A percentile compares a stretch with the other conserved stretches of the same genome.
Evolutionary conservation across 2,888 invertebrate genomes (phyloP).

Genomic region (Trisateles emortualis): DNA sequence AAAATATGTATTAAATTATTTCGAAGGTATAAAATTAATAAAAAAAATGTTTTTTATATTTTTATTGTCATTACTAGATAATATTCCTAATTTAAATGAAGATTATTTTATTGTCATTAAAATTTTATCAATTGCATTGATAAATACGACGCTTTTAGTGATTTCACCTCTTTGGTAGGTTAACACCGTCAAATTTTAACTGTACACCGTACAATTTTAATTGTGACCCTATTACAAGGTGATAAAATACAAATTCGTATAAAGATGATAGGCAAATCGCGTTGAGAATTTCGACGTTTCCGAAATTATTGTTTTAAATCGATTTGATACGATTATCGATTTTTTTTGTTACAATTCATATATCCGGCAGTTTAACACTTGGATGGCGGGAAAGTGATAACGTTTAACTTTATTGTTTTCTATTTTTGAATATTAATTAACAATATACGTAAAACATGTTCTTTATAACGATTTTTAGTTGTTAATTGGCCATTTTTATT

Average conservation of each 20-base stretch:
- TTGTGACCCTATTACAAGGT: slow-evolving; percentile 33
- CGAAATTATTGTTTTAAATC: slow-evolving; percentile 62
- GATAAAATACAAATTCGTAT: slow-evolving; percentile 48
- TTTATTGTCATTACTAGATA: too few relatives aligned
- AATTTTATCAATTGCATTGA: too few relatives aligned
- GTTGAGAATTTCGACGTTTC: slow-evolving; percentile 55
- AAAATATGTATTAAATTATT: too few relatives aligned
- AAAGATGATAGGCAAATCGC: slow-evolving; percentile 39
- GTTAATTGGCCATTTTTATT: too few relatives aligned
- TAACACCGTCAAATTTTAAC: slow-evolving; percentile 30
- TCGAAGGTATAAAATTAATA: too few relatives aligned
- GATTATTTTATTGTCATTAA: too few relatives aligned
- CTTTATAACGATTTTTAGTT: not conserved
- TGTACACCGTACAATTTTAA: slow-evolving; percentile 19
- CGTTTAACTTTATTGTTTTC: slow-evolving; percentile 18
- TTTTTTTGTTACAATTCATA: slow-evolving; percentile 57
- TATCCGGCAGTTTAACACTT: slow-evolving; percentile 50
- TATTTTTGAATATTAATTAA: slow-evolving; percentile 8
- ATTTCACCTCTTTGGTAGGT: slow-evolving; percentile 24
- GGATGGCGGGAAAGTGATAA: slow-evolving; percentile 37
- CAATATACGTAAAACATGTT: not conserved
- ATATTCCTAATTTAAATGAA: too few relatives aligned
- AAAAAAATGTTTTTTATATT: too few relatives aligned
- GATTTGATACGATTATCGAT: slow-evolving; percentile 69
- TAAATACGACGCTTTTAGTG: slow-evolving; percentile 30